phyloP scores from a whole-genome alignment of 2,797 vertebrate species.

The Chaetophractus vellerosus region DNA sequence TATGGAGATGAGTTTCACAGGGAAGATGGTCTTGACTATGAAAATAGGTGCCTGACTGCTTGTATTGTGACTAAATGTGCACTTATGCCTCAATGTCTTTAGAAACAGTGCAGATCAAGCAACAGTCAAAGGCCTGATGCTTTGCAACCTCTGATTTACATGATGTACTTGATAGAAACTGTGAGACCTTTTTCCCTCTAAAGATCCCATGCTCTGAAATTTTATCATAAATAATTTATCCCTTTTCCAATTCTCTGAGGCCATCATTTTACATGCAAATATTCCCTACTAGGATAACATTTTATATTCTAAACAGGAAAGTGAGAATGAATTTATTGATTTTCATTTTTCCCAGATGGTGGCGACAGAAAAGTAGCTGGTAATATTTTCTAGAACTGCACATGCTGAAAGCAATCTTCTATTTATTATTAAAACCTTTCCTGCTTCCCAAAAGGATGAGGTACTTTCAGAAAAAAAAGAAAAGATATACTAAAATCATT shows the following conservation, averaged over 20 bases:
- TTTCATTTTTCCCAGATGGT: conserved; percentile 53
- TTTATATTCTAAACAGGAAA: conserved; percentile 26
- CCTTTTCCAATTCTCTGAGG: neutral
- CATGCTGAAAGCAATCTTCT: conserved; percentile 56
- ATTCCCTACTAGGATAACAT: neutral
- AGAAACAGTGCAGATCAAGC: neutral
- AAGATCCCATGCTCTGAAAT: neutral
- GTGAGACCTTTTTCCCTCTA: neutral
- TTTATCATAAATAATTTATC: neutral
- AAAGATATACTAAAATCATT: conserved; percentile 64
- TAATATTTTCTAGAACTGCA: conserved; percentile 41
- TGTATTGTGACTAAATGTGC: neutral
- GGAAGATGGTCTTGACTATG: neutral
- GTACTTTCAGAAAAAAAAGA: conserved; percentile 62
- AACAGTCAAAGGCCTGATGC: neutral
- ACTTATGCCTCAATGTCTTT: neutral
- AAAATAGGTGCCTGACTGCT: neutral
- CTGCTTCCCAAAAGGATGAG: conserved; percentile 31
- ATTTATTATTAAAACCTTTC: conserved; percentile 63
- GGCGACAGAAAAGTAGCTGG: neutral
- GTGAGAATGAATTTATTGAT: neutral
- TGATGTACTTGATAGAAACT: neutral
- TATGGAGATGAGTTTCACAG: neutral
- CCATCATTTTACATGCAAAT: conserved; percentile 17
- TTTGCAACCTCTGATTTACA: conserved; percentile 6